Evolutionary conservation across 2,113 vertebrate species (phyloP).

Genomic region (Dasyprocta punctata): DNA sequence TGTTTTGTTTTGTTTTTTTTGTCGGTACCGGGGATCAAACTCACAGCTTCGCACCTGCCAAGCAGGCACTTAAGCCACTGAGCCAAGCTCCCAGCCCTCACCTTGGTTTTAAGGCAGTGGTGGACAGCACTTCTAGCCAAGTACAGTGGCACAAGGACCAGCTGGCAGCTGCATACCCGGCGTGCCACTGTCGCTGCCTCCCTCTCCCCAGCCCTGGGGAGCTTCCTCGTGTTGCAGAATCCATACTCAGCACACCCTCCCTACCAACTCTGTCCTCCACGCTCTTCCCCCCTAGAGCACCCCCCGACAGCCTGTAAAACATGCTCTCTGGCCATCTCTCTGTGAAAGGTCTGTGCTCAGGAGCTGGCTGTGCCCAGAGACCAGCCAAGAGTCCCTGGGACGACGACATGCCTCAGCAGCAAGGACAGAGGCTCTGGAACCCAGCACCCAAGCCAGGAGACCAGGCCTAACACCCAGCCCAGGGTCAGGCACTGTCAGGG

Average conservation of each 20-base stretch:
- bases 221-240: rapidly evolving
- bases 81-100: no score
- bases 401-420: no score
- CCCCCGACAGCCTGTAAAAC: no score
- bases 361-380: neutral
- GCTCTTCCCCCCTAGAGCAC: rapidly evolving
- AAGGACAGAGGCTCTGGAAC: neutral
- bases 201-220: neutral
- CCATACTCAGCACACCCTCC: no score
- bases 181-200: neutral
- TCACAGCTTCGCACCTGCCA: no score
- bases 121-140: neutral
- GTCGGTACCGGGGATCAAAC: no score
- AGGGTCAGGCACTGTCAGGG: neutral
- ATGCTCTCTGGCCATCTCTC: neutral
- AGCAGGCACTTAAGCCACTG: no score
- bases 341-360: neutral
- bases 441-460: neutral
- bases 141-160: neutral
- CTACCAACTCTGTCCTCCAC: neutral
- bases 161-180: neutral
- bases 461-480: neutral
- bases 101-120: neutral
- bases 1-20: no score
- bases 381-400: neutral